A percentile compares a stretch with the other conserved stretches of the same genome.
Evolutionary conservation across 2,113 vertebrate species (phyloP).

Genomic region (Catharus minimus): DNA sequence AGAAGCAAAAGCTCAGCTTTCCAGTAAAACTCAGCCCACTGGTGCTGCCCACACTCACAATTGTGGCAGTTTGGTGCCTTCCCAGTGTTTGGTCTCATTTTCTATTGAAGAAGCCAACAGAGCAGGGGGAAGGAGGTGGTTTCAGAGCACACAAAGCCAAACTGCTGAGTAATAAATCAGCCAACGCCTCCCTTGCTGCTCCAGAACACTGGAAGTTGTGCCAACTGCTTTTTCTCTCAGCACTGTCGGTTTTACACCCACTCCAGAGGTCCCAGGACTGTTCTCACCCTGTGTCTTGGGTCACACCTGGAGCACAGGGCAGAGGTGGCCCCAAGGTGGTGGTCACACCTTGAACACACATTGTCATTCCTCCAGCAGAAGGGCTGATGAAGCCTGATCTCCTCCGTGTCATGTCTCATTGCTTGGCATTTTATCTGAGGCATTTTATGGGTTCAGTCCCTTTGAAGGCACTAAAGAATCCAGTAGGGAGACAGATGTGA

Average conservation of each 20-base stretch:
- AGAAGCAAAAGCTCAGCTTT: neutral
- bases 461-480: neutral
- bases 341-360: neutral
- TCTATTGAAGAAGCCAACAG: neutral
- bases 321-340: neutral
- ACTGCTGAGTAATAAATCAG: constrained; percentile 33
- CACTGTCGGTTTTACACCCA: neutral
- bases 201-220: neutral
- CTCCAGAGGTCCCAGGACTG: neutral
- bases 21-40: constrained; percentile 5
- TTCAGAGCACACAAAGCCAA: neutral
- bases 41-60: neutral
- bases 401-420: rapidly evolving
- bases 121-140: neutral
- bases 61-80: neutral
- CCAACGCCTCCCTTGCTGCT: neutral
- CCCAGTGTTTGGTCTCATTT: neutral
- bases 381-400: rapidly evolving
- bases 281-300: rapidly evolving
- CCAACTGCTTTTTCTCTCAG: neutral
- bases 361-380: neutral
- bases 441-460: neutral
- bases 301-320: neutral
- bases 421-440: neutral
- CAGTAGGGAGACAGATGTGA: neutral